A percentile compares a stretch with the other conserved stretches of the same genome.
These are phyloP conservation scores for Dasypolia templi DNA, from an alignment of 2,888 invertebrate species.

Conservation along the genomic window DNA sequence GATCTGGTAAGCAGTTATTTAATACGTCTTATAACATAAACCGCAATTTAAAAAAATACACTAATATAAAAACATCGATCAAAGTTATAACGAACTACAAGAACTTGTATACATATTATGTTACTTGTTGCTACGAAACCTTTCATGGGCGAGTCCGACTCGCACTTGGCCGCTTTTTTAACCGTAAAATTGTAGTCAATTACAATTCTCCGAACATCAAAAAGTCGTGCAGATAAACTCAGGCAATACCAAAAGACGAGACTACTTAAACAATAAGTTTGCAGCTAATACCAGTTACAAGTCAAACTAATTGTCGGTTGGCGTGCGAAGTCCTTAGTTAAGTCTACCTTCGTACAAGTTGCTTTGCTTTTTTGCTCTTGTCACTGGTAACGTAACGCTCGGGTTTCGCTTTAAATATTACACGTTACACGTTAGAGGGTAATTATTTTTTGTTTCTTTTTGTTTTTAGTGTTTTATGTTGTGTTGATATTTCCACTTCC, in stretches of 20 bases:
- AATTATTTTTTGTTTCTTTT: slow-evolving; percentile 11
- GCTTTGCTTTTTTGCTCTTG: slow-evolving; percentile 58
- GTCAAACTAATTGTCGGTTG: slow-evolving; percentile 71
- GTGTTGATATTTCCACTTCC: not conserved
- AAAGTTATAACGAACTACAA: too few relatives aligned
- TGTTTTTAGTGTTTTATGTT: not conserved
- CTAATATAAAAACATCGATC: too few relatives aligned
- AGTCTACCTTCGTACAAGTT: slow-evolving; percentile 53
- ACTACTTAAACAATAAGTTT: slow-evolving; percentile 62
- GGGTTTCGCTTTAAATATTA: slow-evolving; percentile 54
- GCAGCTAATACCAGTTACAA: slow-evolving; percentile 54
- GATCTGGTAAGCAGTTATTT: too few relatives aligned
- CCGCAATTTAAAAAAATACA: too few relatives aligned
- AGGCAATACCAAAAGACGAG: slow-evolving; percentile 17
- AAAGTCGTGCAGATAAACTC: slow-evolving; percentile 39
- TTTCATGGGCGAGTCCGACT: too few relatives aligned
- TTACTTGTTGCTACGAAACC: too few relatives aligned
- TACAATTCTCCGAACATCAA: not conserved
- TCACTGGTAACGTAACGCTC: slow-evolving; percentile 53
- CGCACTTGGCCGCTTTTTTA: too few relatives aligned
- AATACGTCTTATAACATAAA: too few relatives aligned
- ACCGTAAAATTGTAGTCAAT: too few relatives aligned
- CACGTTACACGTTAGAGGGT: slow-evolving; percentile 38
- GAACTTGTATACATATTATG: too few relatives aligned
- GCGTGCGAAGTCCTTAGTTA: slow-evolving; percentile 69